Conservation (phyloP, 2,113 vertebrate species). For the Platycercus adscitus region DNA sequence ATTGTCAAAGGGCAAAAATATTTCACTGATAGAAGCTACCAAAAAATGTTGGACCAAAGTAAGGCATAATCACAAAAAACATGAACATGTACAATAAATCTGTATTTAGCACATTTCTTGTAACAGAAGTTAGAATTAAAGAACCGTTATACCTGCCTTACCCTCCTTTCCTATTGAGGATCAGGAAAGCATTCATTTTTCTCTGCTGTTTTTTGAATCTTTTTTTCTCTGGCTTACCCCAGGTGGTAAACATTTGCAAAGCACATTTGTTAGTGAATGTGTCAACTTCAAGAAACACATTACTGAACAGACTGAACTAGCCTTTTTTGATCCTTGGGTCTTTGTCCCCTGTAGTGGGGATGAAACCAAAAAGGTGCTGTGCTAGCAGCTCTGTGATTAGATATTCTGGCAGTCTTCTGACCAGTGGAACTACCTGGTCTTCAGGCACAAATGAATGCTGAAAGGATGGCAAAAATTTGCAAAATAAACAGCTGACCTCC, state of each 20-base stretch:
- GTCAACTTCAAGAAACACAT: not conserved
- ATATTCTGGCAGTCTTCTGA: not conserved
- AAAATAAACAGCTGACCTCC: not conserved
- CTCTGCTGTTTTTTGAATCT: not conserved
- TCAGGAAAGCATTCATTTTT: not conserved
- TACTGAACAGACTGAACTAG: not conserved
- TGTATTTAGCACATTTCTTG: not conserved
- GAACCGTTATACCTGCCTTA: not conserved
- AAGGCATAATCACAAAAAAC: not conserved
- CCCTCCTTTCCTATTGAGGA: not conserved
- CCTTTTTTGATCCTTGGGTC: not conserved
- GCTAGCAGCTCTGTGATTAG: not conserved
- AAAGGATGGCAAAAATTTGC: not conserved
- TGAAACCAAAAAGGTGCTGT: fast-evolving
- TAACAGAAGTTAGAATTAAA: not conserved
- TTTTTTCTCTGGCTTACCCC: not conserved
- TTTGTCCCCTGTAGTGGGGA: not conserved
- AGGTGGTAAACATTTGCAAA: not conserved
- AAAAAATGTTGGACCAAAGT: not conserved
- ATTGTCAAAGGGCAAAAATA: not conserved
- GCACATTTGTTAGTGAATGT: not conserved
- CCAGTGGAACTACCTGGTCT: not conserved
- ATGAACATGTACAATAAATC: not conserved
- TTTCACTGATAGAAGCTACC: not conserved
- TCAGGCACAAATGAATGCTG: not conserved